Evolutionary conservation across 2,113 vertebrate genomes (phyloP).

Genomic region (Platycercus adscitus): DNA sequence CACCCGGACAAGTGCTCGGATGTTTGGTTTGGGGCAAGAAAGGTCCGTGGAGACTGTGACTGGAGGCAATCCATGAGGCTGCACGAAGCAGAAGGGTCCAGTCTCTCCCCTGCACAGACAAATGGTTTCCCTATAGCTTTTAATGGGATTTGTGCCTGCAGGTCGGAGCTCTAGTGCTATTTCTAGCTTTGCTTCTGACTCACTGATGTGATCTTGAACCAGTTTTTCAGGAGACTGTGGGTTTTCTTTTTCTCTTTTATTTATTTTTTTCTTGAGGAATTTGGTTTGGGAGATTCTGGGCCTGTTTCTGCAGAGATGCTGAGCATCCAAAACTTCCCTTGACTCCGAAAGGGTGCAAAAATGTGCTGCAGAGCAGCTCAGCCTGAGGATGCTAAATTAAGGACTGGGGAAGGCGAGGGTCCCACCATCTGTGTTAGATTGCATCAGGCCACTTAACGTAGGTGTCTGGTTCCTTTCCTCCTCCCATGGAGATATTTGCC

Average conservation of each 20-base stretch:
- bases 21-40: background rate
- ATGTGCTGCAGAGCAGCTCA: background rate
- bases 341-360: background rate
- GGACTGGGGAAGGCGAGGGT: background rate
- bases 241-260: background rate
- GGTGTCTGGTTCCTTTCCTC: background rate
- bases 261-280: background rate
- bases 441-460: background rate
- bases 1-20: fast-evolving
- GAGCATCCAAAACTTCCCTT: background rate
- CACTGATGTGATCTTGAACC: slow-evolving; percentile 67
- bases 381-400: background rate
- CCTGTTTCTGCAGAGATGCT: background rate
- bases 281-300: background rate
- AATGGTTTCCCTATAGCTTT: slow-evolving; percentile 30
- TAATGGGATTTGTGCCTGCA: slow-evolving; percentile 61
- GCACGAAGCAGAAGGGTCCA: background rate
- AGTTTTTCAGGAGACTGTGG: slow-evolving; percentile 56
- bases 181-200: slow-evolving; percentile 66
- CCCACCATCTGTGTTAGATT: background rate
- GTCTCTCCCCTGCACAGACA: background rate
- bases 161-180: slow-evolving; percentile 64
- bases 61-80: fast-evolving
- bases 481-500: background rate
- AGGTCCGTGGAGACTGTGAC: fast-evolving